Conservation (phyloP, 2,888 invertebrate species). For the Bellardia pandia region DNA sequence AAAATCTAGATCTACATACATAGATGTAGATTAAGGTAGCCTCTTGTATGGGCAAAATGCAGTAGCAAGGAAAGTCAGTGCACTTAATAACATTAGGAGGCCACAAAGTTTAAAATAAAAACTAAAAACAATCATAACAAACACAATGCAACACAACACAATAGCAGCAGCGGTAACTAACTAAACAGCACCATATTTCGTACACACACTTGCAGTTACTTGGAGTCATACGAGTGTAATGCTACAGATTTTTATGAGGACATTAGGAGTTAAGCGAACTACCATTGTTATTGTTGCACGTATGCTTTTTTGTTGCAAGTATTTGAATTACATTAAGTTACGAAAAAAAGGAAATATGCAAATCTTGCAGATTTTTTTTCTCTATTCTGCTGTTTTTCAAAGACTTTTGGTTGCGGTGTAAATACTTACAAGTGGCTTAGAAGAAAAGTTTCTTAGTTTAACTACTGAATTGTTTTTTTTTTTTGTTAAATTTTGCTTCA, state of each 20-base stretch:
- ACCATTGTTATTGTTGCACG: conserved; percentile 67
- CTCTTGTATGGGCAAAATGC: conserved; percentile 67
- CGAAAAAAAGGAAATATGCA: conserved; percentile 67
- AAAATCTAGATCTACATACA: conserved; percentile 44
- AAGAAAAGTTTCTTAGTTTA: conserved; percentile 61
- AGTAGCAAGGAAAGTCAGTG: conserved; percentile 71
- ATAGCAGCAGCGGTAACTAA: not conserved
- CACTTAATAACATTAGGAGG: conserved; percentile 68
- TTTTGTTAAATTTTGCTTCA: conserved; percentile 44
- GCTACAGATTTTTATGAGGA: conserved; percentile 73
- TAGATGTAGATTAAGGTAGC: conserved; percentile 48
- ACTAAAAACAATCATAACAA: conserved; percentile 45
- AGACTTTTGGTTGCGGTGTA: conserved; percentile 5
- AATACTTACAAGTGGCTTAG: conserved; percentile 59
- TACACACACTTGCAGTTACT: conserved; percentile 42
- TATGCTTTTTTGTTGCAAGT: conserved; percentile 40
- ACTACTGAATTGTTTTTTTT: conserved; percentile 53
- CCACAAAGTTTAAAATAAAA: conserved; percentile 48
- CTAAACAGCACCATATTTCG: conserved; percentile 1
- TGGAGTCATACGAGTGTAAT: conserved; percentile 36
- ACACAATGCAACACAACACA: not conserved
- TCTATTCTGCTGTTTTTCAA: conserved; percentile 9
- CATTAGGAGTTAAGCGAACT: conserved; percentile 67
- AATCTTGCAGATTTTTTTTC: conserved; percentile 54
- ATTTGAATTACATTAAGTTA: conserved; percentile 43